Percentiles rank a stretch among this genome's conserved stretches.
These are phyloP conservation scores for Scomber colias DNA, from an alignment of 2,113 vertebrate species.

Conservation along the genomic window DNA sequence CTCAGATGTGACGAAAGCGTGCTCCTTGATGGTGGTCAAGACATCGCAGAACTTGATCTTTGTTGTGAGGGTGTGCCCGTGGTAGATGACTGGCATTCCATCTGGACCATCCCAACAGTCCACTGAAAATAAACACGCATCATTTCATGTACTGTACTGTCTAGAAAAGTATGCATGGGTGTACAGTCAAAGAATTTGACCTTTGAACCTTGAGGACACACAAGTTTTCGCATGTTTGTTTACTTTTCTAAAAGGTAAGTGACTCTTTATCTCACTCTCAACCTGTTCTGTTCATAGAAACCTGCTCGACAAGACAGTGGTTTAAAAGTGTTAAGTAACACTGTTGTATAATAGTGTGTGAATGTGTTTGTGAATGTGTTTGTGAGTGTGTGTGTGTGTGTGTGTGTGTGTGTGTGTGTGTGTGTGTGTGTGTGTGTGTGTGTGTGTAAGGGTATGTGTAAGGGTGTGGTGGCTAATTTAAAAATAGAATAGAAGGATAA, in stretches of 20 bases:
- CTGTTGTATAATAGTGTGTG: slow-evolving; percentile 25
- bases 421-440: not conserved
- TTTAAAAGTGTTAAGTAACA: not conserved
- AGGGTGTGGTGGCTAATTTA: slow-evolving; percentile 29
- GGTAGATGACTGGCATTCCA: slow-evolving; percentile 98
- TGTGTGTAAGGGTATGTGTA: not conserved
- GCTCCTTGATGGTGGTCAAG: slow-evolving; percentile 96
- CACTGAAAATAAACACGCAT: slow-evolving; percentile 85
- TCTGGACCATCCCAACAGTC: slow-evolving; percentile 99
- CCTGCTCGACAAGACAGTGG: slow-evolving; percentile 53
- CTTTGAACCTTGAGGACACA: not conserved
- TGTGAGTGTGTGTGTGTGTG: not conserved
- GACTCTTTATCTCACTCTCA: not conserved
- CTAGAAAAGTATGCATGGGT: not conserved
- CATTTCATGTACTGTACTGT: not conserved
- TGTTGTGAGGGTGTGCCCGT: slow-evolving; percentile 97
- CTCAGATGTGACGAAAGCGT: slow-evolving; percentile 97
- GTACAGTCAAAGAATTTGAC: not conserved
- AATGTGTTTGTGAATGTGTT: not conserved
- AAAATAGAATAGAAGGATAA: slow-evolving; percentile 13
- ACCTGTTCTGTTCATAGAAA: slow-evolving; percentile 40
- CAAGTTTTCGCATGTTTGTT: slow-evolving; percentile 5
- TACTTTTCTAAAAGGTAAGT: not conserved
- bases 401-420: not conserved
- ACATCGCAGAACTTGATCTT: slow-evolving; percentile 99